Base-by-base conservation (phyloP, 2,113 vertebrate genomes). In the Laterallus jamaicensis region DNA sequence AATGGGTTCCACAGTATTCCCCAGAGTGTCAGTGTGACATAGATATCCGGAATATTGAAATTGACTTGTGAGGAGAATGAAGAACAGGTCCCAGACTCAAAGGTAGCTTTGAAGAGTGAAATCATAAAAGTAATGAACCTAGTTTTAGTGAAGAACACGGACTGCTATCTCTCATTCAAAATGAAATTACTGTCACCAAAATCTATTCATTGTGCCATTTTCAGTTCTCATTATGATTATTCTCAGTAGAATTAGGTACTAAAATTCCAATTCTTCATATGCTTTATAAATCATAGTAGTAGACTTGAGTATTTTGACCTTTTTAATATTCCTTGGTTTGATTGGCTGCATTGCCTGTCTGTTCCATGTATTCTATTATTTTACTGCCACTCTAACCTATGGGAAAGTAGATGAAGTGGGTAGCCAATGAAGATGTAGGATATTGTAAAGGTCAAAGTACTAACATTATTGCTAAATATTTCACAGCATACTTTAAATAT, bases 251-350 rank as follows among this genome's bases (percentile, higher is more conserved):
- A 91, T 92, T 94, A 79, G 78, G 67, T 83, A 94, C 84, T 96
- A 96, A 95, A 97, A 95, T 88, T 93, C 52, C 59, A 95, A 64
- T 88, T 95, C 79, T 92, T 97, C 92, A 94, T 94, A 79, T 92
- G 76, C 95, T 97, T 97, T 94, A 97, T 96, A 97, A 94, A 96
- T 97, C 96, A 91, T 15, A 60, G 44, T 66, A 85, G 71, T 89
- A 95, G 85, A 81, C 60, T 96, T 94, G 90, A 96, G 55, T 96
- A 92, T 96, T 96, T 97, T 96, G 96, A 97, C 96, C 95, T 97
- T 97, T 96, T 93, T 68, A 97, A 90, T 96, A 97, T 94, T 90
- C 74, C 76, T 88, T 89, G 35, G 63, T 77, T 95, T 97, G 93
- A 96, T 59, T 96, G 88, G 92, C 39, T 92, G 32, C 55, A 37